Evolutionary conservation across 2,888 invertebrate species (phyloP).

Genomic region (Dynastes grantii): DNA sequence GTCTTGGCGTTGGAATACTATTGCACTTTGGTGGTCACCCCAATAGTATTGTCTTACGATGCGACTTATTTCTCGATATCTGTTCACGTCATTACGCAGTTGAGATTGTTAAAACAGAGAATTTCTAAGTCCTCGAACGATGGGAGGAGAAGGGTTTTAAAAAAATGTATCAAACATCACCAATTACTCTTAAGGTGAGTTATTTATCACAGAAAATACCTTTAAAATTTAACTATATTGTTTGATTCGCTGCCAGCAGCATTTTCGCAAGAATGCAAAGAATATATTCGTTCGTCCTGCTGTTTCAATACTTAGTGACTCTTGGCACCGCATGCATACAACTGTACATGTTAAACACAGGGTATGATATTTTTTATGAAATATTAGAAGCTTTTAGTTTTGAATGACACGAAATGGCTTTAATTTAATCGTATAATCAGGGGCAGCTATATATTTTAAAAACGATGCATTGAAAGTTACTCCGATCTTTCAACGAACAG

Average conservation of each 20-base stretch:
- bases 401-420: no score
- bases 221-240: no score
- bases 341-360: conserved; percentile 44
- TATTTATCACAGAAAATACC: no score
- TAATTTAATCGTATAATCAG: no score
- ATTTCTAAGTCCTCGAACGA: background rate
- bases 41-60: conserved; percentile 33
- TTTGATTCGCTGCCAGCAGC: no score
- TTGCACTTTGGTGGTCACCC: conserved; percentile 7
- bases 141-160: background rate
- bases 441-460: no score
- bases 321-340: conserved; percentile 37
- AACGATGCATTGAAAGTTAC: no score
- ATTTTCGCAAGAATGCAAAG: conserved; percentile 37
- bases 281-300: conserved; percentile 34
- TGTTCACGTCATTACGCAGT: conserved; percentile 34
- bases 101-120: conserved; percentile 26
- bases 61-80: conserved; percentile 39
- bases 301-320: conserved; percentile 44
- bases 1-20: conserved; percentile 37
- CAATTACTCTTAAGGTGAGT: conserved; percentile 31
- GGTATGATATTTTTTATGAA: background rate
- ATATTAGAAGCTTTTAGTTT: no score
- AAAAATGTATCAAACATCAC: conserved; percentile 36
- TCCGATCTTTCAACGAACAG: no score